Percentiles rank a stretch among this genome's conserved stretches.
phyloP scores from a whole-genome alignment of 2,113 vertebrate genomes.

The Tychaedon coryphoeus region DNA sequence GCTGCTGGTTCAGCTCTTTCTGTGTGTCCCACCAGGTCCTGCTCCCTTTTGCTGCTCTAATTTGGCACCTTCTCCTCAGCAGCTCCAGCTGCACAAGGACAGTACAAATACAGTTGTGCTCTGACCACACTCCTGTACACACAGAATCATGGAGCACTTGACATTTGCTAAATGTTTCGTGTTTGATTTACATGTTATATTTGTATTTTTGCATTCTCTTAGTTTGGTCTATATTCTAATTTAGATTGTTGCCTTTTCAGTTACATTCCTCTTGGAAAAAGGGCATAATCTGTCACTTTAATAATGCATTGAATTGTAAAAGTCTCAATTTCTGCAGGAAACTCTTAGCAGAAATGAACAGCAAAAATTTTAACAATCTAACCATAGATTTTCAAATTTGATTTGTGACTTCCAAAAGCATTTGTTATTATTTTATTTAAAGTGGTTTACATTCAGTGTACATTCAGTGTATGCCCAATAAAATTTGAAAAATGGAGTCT shows the following conservation, averaged over 20 bases:
- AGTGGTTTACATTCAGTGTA: not conserved
- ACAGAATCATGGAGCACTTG: not conserved
- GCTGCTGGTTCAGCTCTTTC: constrained; percentile 63
- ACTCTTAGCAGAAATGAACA: not conserved
- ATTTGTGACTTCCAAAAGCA: not conserved
- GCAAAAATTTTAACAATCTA: not conserved
- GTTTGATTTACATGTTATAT: not conserved
- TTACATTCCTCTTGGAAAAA: not conserved
- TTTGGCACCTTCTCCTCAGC: constrained; percentile 44
- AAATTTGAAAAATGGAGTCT: not conserved
- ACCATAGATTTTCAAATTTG: not conserved
- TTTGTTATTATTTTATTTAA: not conserved
- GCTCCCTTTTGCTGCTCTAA: constrained; percentile 21
- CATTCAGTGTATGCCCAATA: not conserved
- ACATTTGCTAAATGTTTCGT: not conserved
- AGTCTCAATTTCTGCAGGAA: not conserved
- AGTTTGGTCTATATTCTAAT: not conserved
- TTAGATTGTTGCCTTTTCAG: not conserved
- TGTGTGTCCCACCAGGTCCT: not conserved
- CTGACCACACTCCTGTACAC: not conserved
- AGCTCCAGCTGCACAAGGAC: constrained; percentile 3
- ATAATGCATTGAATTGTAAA: not conserved
- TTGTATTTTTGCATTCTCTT: not conserved
- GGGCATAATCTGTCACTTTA: not conserved
- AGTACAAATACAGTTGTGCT: not conserved